phyloP scores from a whole-genome alignment of 35 echinoderm and acorn worm species.

The Anneissia japonica region DNA sequence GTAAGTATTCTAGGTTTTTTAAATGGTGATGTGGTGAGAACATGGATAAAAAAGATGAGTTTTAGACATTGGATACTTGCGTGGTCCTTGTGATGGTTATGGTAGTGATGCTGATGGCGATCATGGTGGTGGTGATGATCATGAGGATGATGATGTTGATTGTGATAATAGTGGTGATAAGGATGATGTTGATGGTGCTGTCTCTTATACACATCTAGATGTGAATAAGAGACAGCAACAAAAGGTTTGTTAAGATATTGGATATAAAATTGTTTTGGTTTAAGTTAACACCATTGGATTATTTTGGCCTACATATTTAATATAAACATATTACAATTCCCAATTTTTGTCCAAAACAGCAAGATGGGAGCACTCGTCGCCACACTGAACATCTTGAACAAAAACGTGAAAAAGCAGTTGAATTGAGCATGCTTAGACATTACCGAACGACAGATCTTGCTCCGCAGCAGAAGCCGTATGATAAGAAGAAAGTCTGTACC shows the following conservation, averaged over 20 bases:
- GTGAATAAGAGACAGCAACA: constrained; percentile 99
- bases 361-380: constrained; percentile 69
- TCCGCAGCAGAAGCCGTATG: constrained; percentile 74
- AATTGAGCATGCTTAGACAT: constrained; percentile 78
- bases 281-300: not conserved
- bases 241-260: constrained; percentile 43
- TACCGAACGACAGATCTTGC: constrained; percentile 72
- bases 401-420: constrained; percentile 78
- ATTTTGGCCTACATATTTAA: not conserved
- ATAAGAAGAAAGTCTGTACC: constrained; percentile 83
- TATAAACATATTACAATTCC: no score
- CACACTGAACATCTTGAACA: constrained; percentile 82
- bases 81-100: no score
- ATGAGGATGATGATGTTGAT: no score
- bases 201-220: no score
- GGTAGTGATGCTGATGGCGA: no score
- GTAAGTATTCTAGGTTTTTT: constrained; percentile 31
- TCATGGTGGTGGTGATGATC: no score
- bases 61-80: no score
- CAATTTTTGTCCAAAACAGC: constrained; percentile 27
- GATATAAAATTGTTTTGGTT: not conserved
- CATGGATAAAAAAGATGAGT: no score
- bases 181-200: no score
- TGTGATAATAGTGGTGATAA: no score
- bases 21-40: not conserved